phyloP scores from a whole-genome alignment of 2,888 invertebrate species.

The Campoletis raptor region DNA sequence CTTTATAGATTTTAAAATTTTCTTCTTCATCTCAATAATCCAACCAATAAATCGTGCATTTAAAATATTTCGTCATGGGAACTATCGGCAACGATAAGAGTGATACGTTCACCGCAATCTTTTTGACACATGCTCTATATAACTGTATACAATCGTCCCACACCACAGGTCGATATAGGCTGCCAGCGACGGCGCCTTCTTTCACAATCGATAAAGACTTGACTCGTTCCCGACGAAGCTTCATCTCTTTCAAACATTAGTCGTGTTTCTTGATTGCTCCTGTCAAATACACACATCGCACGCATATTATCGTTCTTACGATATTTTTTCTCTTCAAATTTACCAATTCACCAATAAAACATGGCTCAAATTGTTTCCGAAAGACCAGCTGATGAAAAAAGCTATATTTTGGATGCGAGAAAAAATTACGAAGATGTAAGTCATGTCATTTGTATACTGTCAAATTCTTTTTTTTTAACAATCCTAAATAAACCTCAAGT shows the following conservation, averaged over 20 bases:
- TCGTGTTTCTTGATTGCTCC: conserved; percentile 30
- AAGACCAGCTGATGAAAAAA: conserved; percentile 79
- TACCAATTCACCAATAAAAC: neutral
- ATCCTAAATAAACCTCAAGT: neutral
- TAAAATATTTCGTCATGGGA: neutral
- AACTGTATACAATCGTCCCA: conserved; percentile 12
- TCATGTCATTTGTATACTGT: conserved; percentile 45
- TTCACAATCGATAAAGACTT: conserved; percentile 60
- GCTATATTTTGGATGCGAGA: conserved; percentile 82
- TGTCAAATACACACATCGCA: neutral
- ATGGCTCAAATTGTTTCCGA: conserved; percentile 70
- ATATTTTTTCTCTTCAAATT: neutral
- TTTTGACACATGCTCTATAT: neutral
- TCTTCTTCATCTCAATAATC: neutral
- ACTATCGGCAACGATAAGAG: neutral
- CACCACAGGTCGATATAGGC: conserved; percentile 22
- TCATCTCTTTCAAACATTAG: conserved; percentile 30
- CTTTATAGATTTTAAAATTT: neutral
- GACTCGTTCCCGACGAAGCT: conserved; percentile 34
- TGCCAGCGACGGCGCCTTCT: conserved; percentile 41
- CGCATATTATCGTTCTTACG: neutral
- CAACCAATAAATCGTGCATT: neutral
- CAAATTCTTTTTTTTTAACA: neutral
- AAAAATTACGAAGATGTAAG: conserved; percentile 82
- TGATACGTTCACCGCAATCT: neutral